Evolutionary conservation across 2,113 vertebrate species (phyloP).

Genomic region (Pionites leucogaster): DNA sequence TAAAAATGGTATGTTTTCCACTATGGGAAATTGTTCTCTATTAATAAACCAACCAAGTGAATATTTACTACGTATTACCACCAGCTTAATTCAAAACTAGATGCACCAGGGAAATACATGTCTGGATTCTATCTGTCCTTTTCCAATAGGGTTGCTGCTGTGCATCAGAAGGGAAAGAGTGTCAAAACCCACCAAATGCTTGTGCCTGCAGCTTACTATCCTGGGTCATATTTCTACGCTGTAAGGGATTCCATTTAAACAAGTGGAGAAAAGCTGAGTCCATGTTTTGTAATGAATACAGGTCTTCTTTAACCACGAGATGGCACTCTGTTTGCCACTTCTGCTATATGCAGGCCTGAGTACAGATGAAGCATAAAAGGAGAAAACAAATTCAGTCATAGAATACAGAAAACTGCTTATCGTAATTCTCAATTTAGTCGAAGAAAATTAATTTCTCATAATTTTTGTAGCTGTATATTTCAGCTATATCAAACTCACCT

Average conservation of each 20-base stretch:
- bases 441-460: background rate
- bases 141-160: background rate
- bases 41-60: background rate
- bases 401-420: background rate
- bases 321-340: slow-evolving; percentile 68
- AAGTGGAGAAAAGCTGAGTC: background rate
- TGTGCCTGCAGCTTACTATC: background rate
- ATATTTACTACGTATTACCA: background rate
- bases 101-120: background rate
- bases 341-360: background rate
- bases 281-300: background rate
- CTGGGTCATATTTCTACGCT: background rate
- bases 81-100: background rate
- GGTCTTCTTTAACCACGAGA: slow-evolving; percentile 68
- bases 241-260: background rate
- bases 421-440: background rate
- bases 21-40: background rate
- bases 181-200: background rate
- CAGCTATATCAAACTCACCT: background rate
- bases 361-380: background rate
- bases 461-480: background rate
- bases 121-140: background rate
- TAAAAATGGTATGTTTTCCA: slow-evolving; percentile 38
- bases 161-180: background rate
- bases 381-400: background rate